Evolutionary conservation across 2,888 invertebrate genomes (phyloP).

Genomic region (Metopia argyrocephala): DNA sequence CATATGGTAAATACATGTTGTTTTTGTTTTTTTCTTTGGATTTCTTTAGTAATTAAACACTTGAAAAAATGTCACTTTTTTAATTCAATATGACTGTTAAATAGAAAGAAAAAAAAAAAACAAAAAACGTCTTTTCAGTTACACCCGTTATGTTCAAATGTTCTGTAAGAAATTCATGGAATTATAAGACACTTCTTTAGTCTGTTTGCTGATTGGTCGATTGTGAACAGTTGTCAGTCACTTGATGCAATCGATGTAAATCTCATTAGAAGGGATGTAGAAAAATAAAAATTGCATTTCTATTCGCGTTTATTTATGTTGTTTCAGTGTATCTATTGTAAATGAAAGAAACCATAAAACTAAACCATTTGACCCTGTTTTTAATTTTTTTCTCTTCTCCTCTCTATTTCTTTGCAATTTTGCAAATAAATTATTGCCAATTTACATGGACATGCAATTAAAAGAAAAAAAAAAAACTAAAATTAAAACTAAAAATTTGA

Average conservation of each 20-base stretch:
- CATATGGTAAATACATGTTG: slow-evolving; percentile 80
- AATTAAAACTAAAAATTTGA: neutral
- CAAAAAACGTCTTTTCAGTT: slow-evolving; percentile 47
- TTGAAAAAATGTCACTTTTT: no score
- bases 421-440: slow-evolving; percentile 22
- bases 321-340: slow-evolving; percentile 5
- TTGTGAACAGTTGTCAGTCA: neutral
- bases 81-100: no score
- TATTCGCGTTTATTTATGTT: slow-evolving; percentile 1
- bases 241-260: slow-evolving; percentile 46
- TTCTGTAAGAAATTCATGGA: neutral
- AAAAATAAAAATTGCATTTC: neutral
- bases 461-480: neutral
- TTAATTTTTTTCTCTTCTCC: slow-evolving; percentile 15
- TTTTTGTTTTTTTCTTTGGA: neutral
- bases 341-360: slow-evolving; percentile 43
- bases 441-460: slow-evolving; percentile 1
- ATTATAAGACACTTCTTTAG: slow-evolving; percentile 27
- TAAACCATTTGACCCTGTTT: slow-evolving; percentile 39
- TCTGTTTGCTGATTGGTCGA: neutral
- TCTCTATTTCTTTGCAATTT: slow-evolving; percentile 19
- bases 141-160: slow-evolving; percentile 44
- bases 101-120: slow-evolving; percentile 1
- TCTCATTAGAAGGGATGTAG: slow-evolving; percentile 45
- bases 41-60: no score